phyloP scores from a whole-genome alignment of 2,888 invertebrate genomes.

The Allacma fusca region DNA sequence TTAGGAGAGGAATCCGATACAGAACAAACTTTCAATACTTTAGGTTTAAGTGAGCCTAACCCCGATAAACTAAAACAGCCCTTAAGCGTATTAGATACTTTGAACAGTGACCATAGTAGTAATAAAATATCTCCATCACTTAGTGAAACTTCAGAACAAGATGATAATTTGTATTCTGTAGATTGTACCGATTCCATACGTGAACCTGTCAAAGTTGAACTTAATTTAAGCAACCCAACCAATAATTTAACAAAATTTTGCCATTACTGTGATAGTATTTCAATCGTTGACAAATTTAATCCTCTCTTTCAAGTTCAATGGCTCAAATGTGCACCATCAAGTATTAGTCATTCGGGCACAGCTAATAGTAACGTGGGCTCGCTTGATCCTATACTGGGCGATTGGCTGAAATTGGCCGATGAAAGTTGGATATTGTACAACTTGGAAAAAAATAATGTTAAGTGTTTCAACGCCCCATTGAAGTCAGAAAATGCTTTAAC shows the following conservation, averaged over 20 bases:
- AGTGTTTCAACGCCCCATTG: constrained; percentile 14
- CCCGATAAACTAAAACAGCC: constrained; percentile 42
- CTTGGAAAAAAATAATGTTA: constrained; percentile 45
- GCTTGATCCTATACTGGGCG: constrained; percentile 20
- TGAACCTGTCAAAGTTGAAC: constrained; percentile 12
- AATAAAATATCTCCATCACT: constrained; percentile 27
- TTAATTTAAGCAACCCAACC: neutral
- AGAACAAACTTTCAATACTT: constrained; percentile 46
- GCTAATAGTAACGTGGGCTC: neutral
- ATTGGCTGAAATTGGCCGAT: constrained; percentile 6
- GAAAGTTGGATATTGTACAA: constrained; percentile 38
- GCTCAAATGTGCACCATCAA: constrained; percentile 33
- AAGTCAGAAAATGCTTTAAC: constrained; percentile 21
- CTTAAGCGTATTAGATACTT: constrained; percentile 1
- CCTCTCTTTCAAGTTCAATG: constrained; percentile 50
- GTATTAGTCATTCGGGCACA: neutral
- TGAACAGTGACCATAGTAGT: constrained; percentile 14
- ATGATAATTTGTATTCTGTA: constrained; percentile 14
- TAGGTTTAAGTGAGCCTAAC: constrained; percentile 46
- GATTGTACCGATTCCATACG: neutral
- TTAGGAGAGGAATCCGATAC: constrained; percentile 46
- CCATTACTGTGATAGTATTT: constrained; percentile 46
- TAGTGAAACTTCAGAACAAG: constrained; percentile 26
- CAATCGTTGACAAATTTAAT: constrained; percentile 44
- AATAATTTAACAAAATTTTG: constrained; percentile 35